These are phyloP conservation scores for Leptosomus discolor DNA, from an alignment of 2,113 vertebrate species.

Conservation along the genomic window DNA sequence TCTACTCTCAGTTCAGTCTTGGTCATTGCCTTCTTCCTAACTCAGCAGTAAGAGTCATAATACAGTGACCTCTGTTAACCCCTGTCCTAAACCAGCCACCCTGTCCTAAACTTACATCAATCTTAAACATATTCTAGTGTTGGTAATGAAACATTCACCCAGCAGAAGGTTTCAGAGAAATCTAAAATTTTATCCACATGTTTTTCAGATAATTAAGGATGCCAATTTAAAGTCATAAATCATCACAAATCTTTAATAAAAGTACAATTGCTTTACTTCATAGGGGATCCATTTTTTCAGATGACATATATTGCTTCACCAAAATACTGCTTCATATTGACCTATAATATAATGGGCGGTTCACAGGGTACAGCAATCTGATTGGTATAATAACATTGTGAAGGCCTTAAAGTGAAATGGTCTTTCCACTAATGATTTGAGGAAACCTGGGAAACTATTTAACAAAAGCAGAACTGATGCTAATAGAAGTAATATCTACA, in stretches of 20 bases:
- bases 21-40: neutral
- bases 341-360: neutral
- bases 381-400: neutral
- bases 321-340: neutral
- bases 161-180: neutral
- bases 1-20: neutral
- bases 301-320: neutral
- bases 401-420: neutral
- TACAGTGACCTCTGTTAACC: neutral
- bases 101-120: neutral
- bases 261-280: neutral
- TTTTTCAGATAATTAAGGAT: neutral
- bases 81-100: neutral
- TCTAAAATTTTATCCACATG: neutral
- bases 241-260: neutral
- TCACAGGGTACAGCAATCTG: neutral
- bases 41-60: neutral
- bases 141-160: neutral
- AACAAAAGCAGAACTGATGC: neutral
- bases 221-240: neutral
- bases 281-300: neutral
- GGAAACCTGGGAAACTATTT: neutral
- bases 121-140: neutral
- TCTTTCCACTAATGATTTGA: neutral
- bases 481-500: neutral